Base-by-base conservation (phyloP, 2,113 vertebrate genomes). In the Lasiurus borealis region DNA sequence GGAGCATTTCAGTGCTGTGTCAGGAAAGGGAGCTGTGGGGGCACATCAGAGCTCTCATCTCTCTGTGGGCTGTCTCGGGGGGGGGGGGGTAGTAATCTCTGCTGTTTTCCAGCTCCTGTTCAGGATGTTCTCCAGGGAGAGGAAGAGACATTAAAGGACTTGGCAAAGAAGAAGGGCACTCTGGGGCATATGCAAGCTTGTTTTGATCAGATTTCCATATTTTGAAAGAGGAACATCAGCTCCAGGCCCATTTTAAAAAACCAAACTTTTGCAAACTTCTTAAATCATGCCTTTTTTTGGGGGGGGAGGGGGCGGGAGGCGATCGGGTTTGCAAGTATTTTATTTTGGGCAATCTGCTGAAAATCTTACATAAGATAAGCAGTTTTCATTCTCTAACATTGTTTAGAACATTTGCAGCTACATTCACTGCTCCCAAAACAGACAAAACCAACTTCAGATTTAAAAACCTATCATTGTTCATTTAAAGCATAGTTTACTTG, bases 201-300 rank as follows among this genome's bases (percentile, higher is more conserved):
- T 88, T 18, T 44, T 91, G 52, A 81, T 81, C 34, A 90, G 13
- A 93, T 62, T 69, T 5, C 6, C 27, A 11, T 27, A 34, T 81
- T 77, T 94, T 52, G 52, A 62, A 95, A 54, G 76, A 90, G 27
- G 29, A 91, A 64, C 59, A 73, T 92, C 52, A 78, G 14, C 19
- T 31, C 36, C 15, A 88, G 27, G 85, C 2, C n/a, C 84, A 10
- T 68, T 95, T 90, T 68, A 59, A 88, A 76, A 95, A 86, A 92
- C 36, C 5, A 86, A 90, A 69, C 10, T 68, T 64, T 90, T 62
- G 59, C 0, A 88, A 73, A n/a, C 1, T 89, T 93, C 25, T 90
- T 82, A 85, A 71, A 71, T 73, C 31, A 10, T 6, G 0, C 12
- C 15, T 64, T 54, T 85, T 36, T 68, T 2, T 13, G 0, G 21